These are phyloP conservation scores for Sarcophaga subvicina DNA, from an alignment of 2,888 invertebrate genomes.

Conservation along the genomic window DNA sequence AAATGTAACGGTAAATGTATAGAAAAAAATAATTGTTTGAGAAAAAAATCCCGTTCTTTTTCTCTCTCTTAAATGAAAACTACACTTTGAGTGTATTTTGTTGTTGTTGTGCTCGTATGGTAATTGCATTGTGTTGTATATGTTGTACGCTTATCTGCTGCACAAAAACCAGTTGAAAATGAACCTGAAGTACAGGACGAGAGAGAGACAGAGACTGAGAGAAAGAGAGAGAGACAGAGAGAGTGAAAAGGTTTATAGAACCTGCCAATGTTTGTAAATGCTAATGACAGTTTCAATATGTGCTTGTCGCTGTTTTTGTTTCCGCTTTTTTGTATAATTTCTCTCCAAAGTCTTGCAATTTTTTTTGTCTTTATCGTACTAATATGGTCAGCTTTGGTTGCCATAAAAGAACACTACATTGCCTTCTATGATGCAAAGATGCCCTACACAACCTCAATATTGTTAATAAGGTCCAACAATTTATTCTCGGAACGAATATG, in stretches of 20 bases:
- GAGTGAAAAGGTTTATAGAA: constrained; percentile 23
- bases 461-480: no score
- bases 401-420: background rate
- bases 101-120: constrained; percentile 15
- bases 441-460: no score
- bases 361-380: background rate
- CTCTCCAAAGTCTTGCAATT: background rate
- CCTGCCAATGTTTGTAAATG: constrained; percentile 57
- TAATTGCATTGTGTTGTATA: constrained; percentile 57
- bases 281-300: constrained; percentile 61
- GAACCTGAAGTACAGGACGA: background rate
- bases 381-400: constrained; percentile 2
- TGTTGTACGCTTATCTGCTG: constrained; percentile 1
- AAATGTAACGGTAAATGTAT: background rate
- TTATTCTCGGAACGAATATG: no score
- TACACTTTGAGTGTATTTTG: constrained; percentile 43
- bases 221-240: no score
- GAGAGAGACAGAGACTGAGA: no score
- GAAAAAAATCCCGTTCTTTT: no score
- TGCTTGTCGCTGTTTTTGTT: constrained; percentile 24
- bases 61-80: background rate
- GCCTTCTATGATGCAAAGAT: no score
- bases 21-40: background rate
- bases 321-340: constrained; percentile 1
- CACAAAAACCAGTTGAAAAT: constrained; percentile 6